Evolutionary conservation across 2,797 vertebrate species (phyloP).

Genomic region (Nothura maculosa): DNA sequence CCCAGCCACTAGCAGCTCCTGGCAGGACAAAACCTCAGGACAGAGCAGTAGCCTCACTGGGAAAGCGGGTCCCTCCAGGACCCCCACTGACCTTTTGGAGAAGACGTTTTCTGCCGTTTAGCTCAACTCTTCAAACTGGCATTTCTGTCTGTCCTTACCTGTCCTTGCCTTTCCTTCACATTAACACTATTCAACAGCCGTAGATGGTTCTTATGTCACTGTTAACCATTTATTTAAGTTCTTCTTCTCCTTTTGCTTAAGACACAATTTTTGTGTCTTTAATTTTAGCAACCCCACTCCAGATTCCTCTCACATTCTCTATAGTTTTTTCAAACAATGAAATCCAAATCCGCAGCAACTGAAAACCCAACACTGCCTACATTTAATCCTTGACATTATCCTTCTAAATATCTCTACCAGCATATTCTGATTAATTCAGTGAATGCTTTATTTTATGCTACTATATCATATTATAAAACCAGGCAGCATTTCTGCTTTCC

Average conservation of each 20-base stretch:
- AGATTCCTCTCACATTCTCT: background rate
- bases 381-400: background rate
- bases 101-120: background rate
- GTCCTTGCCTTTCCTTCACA: background rate
- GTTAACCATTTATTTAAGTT: background rate
- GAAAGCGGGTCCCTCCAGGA: background rate
- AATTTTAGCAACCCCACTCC: background rate
- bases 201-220: background rate
- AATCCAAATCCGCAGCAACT: background rate
- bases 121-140: background rate
- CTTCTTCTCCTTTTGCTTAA: accelerated
- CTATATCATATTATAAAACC: background rate
- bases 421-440: background rate
- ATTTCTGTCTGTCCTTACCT: background rate
- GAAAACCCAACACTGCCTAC: background rate
- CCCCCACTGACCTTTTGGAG: accelerated
- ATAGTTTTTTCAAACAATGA: background rate
- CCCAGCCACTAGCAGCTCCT: background rate
- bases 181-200: background rate
- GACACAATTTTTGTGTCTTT: background rate
- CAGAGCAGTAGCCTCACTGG: background rate
- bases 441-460: background rate
- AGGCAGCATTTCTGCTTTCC: conserved; percentile 23
- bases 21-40: background rate
- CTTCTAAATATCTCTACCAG: background rate